These are phyloP conservation scores for Lepilemur septentrionalis DNA, from an alignment of 2,797 vertebrate species.

Conservation along the genomic window DNA sequence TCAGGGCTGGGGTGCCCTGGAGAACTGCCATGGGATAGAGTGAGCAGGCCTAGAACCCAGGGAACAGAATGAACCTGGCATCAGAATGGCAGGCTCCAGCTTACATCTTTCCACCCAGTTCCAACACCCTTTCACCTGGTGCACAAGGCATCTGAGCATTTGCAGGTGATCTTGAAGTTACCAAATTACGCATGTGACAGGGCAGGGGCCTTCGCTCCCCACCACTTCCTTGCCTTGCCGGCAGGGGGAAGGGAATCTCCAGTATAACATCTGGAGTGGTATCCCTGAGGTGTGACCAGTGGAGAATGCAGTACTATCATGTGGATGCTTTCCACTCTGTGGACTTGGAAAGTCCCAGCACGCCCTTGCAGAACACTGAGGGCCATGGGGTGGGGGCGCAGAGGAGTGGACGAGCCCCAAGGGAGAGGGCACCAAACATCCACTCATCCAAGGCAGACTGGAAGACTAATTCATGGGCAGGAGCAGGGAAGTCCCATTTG, in stretches of 20 bases:
- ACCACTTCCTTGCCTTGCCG: neutral
- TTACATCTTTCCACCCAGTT: neutral
- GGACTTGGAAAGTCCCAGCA: neutral
- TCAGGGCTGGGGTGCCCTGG: neutral
- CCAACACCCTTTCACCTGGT: neutral
- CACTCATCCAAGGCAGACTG: neutral
- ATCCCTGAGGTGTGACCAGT: too few relatives aligned
- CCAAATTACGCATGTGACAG: neutral
- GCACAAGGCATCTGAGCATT: neutral
- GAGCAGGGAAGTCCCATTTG: neutral
- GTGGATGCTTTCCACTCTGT: neutral
- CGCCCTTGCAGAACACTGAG: neutral
- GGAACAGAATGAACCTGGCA: neutral
- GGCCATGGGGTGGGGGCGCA: too few relatives aligned
- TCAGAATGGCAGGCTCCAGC: neutral
- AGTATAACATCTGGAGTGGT: neutral
- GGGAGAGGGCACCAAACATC: neutral
- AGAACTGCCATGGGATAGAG: neutral
- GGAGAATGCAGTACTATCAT: neutral
- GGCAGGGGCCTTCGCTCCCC: too few relatives aligned
- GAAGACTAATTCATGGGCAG: neutral
- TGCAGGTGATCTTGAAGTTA: neutral
- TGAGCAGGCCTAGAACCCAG: neutral
- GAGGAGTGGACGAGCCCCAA: neutral
- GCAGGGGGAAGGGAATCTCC: neutral